Conservation (phyloP, 2,888 invertebrate species). For the Cartodere bifasciata region DNA sequence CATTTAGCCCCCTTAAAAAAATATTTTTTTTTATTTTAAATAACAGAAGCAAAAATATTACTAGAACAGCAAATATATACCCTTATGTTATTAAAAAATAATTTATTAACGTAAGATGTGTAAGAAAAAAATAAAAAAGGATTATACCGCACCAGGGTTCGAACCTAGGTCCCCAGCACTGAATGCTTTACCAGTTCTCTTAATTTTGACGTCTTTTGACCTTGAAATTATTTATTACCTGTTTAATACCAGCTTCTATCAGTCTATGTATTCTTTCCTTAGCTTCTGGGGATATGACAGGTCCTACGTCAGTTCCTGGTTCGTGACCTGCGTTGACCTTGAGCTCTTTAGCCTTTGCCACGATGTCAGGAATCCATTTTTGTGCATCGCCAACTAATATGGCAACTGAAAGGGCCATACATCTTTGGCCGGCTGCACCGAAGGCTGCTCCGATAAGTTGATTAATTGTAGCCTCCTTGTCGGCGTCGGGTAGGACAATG, state of each 20-base stretch:
- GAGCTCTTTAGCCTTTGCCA: slow-evolving; percentile 58
- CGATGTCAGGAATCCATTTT: slow-evolving; percentile 89
- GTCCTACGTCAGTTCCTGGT: slow-evolving; percentile 73
- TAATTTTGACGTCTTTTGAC: too few species aligned
- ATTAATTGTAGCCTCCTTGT: slow-evolving; percentile 91
- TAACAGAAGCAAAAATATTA: too few species aligned
- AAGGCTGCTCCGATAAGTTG: slow-evolving; percentile 87
- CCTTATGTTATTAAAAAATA: too few species aligned
- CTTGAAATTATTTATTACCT: too few species aligned
- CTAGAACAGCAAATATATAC: too few species aligned
- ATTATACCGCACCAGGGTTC: too few species aligned
- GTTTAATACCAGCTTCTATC: slow-evolving; percentile 58
- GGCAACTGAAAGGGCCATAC: slow-evolving; percentile 96
- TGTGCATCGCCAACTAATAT: slow-evolving; percentile 82
- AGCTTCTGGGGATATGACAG: slow-evolving; percentile 86
- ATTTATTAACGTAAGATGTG: too few species aligned
- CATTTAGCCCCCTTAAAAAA: too few species aligned
- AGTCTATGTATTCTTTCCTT: slow-evolving; percentile 72
- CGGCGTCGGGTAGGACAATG: slow-evolving; percentile 92
- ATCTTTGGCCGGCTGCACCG: slow-evolving; percentile 97
- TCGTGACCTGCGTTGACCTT: slow-evolving; percentile 86
- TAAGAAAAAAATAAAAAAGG: too few species aligned
- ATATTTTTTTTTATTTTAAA: too few species aligned
- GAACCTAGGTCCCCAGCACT: too few species aligned
- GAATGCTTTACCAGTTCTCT: too few species aligned